phyloP scores from a whole-genome alignment of 2,797 vertebrate species.

The Pangasius krempfi region DNA sequence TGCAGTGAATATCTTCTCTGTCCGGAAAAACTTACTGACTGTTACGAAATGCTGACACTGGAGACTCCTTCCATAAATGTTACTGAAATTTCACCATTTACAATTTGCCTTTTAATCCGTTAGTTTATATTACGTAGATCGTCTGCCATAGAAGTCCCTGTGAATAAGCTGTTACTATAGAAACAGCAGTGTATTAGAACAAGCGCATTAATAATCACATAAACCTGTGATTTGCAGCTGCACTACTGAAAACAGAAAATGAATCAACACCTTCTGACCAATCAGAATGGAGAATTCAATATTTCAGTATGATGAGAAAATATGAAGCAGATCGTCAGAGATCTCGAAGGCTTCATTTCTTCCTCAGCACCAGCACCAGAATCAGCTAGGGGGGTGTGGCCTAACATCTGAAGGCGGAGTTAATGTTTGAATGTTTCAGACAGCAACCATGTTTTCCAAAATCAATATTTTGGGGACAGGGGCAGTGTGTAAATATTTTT shows the following conservation, averaged over 20 bases:
- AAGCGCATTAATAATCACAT: background rate
- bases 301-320: background rate
- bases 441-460: background rate
- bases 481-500: background rate
- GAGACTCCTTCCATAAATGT: background rate
- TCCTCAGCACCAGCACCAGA: background rate
- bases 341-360: background rate
- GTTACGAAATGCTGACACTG: background rate
- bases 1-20: too few relatives aligned
- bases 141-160: background rate
- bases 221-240: background rate
- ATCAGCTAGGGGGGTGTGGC: background rate
- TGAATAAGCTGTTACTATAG: background rate
- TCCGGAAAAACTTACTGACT: too few relatives aligned
- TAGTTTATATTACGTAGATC: background rate
- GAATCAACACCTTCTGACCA: background rate
- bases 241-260: background rate
- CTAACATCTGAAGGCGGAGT: background rate
- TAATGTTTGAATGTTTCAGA: background rate
- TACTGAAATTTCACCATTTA: too few relatives aligned
- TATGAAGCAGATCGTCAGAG: background rate
- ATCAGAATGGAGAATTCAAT: background rate
- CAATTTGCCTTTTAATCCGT: background rate
- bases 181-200: background rate
- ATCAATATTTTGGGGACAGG: background rate